phyloP scores from a whole-genome alignment of 2,113 vertebrate genomes.

The Notiomystis cincta region DNA sequence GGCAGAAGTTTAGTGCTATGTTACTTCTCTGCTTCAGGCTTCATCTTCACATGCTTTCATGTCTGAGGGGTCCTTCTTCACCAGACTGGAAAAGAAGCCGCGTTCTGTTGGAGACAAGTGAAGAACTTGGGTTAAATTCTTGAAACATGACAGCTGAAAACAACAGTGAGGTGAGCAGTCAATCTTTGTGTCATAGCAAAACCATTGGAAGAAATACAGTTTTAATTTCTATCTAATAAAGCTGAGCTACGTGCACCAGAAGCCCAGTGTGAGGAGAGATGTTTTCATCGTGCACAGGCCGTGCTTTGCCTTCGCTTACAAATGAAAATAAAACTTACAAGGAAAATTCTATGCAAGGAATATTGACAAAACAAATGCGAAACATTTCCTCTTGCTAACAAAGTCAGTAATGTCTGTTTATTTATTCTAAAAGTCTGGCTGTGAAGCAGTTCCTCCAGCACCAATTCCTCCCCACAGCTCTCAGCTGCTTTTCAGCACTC shows the following conservation, averaged over 20 bases:
- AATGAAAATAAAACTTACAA: neutral
- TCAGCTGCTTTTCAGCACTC: neutral
- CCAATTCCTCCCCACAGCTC: neutral
- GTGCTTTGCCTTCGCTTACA: neutral
- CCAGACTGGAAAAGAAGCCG: slow-evolving; percentile 12
- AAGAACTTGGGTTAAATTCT: neutral
- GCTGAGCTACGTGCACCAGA: neutral
- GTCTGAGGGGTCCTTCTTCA: slow-evolving; percentile 70
- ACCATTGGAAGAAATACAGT: neutral
- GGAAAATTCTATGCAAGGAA: neutral
- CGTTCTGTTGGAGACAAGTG: slow-evolving; percentile 63
- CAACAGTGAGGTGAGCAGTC: neutral
- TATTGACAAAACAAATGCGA: neutral
- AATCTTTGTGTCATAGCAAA: neutral
- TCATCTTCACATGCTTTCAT: slow-evolving; percentile 54
- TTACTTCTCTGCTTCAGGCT: neutral
- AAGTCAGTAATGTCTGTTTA: neutral
- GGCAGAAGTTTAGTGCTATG: neutral
- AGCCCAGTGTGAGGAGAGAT: neutral
- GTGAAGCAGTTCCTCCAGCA: neutral
- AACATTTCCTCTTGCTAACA: neutral
- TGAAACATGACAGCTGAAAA: neutral
- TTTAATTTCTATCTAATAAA: neutral
- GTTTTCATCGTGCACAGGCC: neutral
- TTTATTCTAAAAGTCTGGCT: neutral